phyloP scores from a whole-genome alignment of 2,888 invertebrate species.

The Tethea ocularis region DNA sequence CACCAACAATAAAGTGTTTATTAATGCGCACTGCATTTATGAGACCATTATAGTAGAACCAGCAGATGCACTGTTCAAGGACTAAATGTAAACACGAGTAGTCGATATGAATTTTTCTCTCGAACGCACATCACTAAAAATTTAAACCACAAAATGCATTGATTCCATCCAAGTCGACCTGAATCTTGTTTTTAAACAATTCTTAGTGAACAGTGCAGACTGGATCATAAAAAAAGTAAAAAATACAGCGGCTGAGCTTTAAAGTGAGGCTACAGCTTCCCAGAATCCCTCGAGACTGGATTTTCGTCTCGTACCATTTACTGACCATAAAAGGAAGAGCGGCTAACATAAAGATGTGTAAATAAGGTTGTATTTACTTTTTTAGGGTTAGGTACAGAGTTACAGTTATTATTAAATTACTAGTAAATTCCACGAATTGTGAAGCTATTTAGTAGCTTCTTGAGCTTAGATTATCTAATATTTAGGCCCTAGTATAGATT shows the following conservation, averaged over 20 bases:
- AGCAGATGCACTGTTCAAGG: background rate
- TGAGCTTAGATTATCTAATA: no score
- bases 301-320: slow-evolving; percentile 49
- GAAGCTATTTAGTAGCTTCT: no score
- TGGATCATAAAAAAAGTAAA: slow-evolving; percentile 3
- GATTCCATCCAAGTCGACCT: background rate
- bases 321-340: slow-evolving; percentile 41
- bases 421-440: background rate
- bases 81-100: background rate
- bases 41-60: background rate
- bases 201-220: background rate
- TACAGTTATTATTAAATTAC: background rate
- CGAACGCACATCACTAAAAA: background rate
- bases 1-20: slow-evolving; percentile 26
- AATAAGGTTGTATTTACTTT: background rate
- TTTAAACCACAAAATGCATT: background rate
- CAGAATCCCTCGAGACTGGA: slow-evolving; percentile 49
- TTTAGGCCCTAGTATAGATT: no score
- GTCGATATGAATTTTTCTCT: background rate
- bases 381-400: background rate
- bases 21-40: background rate
- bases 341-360: slow-evolving; percentile 30
- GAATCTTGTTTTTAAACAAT: background rate
- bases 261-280: slow-evolving; percentile 27
- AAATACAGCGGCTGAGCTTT: slow-evolving; percentile 7